A percentile compares a stretch with the other conserved stretches of the same genome.
These are phyloP conservation scores for Cinclus mexicanus DNA, from an alignment of 2,113 vertebrate genomes.

Conservation along the genomic window DNA sequence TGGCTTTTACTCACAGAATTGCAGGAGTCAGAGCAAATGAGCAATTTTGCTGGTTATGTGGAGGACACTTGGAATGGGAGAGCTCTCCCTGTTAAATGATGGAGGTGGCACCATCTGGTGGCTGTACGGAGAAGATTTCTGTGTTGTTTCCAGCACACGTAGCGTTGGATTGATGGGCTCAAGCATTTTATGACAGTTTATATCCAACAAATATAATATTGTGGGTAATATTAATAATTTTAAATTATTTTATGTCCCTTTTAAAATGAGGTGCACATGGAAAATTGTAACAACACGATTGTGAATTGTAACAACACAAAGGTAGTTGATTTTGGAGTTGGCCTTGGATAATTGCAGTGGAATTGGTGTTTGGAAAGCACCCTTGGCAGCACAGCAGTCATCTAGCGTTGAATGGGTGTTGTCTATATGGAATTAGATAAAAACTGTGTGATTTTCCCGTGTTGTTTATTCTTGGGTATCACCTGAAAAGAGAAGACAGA, in stretches of 20 bases:
- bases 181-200: not conserved
- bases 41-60: not conserved
- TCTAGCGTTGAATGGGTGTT: not conserved
- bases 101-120: not conserved
- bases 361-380: not conserved
- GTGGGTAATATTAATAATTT: not conserved
- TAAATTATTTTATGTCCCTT: not conserved
- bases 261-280: not conserved
- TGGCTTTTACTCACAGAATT: not conserved
- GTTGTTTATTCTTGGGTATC: not conserved
- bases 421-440: not conserved
- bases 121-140: not conserved
- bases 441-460: not conserved
- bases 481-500: not conserved
- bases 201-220: not conserved
- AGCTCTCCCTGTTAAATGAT: not conserved
- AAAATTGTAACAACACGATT: not conserved
- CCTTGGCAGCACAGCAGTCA: rapidly evolving
- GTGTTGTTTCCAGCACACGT: not conserved
- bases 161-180: not conserved
- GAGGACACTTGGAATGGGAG: not conserved
- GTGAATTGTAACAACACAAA: not conserved
- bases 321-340: not conserved
- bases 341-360: not conserved
- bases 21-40: not conserved